Evolutionary conservation across 2,888 invertebrate species (phyloP), one percentile per base, ranked within the genome.

Genomic region (Vesta saturnalis): DNA sequence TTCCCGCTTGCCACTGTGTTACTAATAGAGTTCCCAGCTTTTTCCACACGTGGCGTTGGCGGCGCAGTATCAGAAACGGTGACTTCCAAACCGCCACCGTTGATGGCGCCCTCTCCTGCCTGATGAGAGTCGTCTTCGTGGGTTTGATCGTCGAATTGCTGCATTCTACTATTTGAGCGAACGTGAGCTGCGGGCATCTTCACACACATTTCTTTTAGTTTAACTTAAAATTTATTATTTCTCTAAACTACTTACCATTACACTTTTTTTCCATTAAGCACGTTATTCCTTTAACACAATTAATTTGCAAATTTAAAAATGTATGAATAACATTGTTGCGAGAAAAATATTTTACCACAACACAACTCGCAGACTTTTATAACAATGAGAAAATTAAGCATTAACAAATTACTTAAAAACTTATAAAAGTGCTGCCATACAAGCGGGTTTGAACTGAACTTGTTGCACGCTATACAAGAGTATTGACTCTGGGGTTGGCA

Each of bases 61-160:
- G 87, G 64, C 82, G 84, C 67, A 81, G 84, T 74, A 83, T 85
- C 69, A 81, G 77, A 60, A 84, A 84, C 80, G 85, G 86, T 73
- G 84, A 82, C 71, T 83, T 83, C 77, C 83, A 84, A 85, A 85
- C 74, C 72, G 61, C 69, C 72, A 54, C 73, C 76, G 72, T 69
- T 72, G 62, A 70, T 67, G 67, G 84, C 85, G 82, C 74, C 73
- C 67, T 64, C 80, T 58, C 77, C 79, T 67, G 62, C 69, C 65
- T 66, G 70, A 68, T 67, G 72, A 58, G 56, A 56, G 47, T 77
- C 78, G 69, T 80, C 79, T 65, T 77, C 79, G 68, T 73, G 74
- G 65, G 69, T 81, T 81, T 78, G 85, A 84, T 86, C 88, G 85
- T 86, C 86, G 86, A 81, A 82, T 72, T 83, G 83, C 74, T 84